Conservation (phyloP, 2,888 invertebrate genomes). For the Syritta pipiens region DNA sequence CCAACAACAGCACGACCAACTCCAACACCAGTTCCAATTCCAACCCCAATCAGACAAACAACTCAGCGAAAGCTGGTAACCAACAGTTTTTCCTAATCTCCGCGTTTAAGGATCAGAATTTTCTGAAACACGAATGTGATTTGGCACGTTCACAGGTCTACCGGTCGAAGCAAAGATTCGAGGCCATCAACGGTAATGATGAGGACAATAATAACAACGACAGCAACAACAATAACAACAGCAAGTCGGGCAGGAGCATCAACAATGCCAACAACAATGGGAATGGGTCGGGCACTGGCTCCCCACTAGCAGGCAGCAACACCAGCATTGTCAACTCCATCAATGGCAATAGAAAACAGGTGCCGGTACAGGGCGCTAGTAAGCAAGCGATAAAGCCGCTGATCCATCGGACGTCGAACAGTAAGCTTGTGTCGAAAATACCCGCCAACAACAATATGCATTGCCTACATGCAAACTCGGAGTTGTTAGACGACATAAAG, state of each 20-base stretch:
- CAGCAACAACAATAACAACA: slow-evolving; percentile 28
- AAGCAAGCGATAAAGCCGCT: slow-evolving; percentile 63
- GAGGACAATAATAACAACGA: slow-evolving; percentile 24
- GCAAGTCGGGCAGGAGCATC: too few relatives aligned
- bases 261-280: slow-evolving; percentile 59
- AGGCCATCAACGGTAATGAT: slow-evolving; percentile 43
- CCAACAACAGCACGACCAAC: slow-evolving; percentile 13
- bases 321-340: slow-evolving; percentile 69
- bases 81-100: slow-evolving; percentile 75
- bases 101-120: slow-evolving; percentile 77
- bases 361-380: slow-evolving; percentile 32
- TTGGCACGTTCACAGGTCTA: slow-evolving; percentile 77
- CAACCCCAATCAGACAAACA: slow-evolving; percentile 30
- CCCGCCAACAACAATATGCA: slow-evolving; percentile 69
- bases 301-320: slow-evolving; percentile 43
- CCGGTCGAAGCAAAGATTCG: slow-evolving; percentile 43
- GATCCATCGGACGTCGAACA: slow-evolving; percentile 66
- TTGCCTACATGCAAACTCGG: slow-evolving; percentile 61
- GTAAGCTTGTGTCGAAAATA: slow-evolving; percentile 50
- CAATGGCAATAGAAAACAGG: slow-evolving; percentile 70
- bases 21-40: slow-evolving; percentile 25
- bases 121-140: slow-evolving; percentile 78
- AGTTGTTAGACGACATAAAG: slow-evolving; percentile 70
- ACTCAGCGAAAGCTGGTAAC: slow-evolving; percentile 75
- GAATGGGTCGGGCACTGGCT: too few relatives aligned